Evolutionary conservation across 2,888 invertebrate genomes (phyloP).

Genomic region (Chrysotoxum bicinctum): DNA sequence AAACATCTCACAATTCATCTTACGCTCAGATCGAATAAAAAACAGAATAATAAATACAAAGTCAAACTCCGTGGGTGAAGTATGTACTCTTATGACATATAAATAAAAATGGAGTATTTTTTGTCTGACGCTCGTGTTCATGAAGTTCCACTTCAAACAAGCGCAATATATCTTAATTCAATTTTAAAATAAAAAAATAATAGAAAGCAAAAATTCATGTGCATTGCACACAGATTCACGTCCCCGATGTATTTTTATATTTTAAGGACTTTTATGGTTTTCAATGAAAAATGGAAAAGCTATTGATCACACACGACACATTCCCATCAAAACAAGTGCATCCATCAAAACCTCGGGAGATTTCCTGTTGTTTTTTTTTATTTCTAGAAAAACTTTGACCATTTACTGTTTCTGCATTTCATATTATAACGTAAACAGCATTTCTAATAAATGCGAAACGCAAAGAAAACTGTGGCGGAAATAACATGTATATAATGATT

Average conservation of each 20-base stretch:
- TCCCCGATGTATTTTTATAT: neutral
- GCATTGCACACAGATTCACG: neutral
- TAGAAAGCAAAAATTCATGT: neutral
- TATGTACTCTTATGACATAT: neutral
- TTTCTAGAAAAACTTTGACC: neutral
- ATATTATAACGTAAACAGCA: neutral
- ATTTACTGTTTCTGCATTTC: neutral
- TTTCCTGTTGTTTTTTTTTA: neutral
- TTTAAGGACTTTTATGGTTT: neutral
- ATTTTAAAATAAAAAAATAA: neutral
- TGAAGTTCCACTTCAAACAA: conserved; percentile 21
- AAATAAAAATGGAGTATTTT: neutral
- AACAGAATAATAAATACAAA: neutral
- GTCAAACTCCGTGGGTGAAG: neutral
- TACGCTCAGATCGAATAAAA: neutral
- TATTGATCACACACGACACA: conserved; percentile 36
- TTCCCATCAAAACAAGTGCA: conserved; percentile 65
- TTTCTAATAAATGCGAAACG: neutral
- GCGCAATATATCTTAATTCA: conserved; percentile 47
- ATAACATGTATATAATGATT: neutral
- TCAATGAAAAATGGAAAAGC: conserved; percentile 20
- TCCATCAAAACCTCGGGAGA: conserved; percentile 27
- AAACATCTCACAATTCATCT: neutral
- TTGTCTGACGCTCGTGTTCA: conserved; percentile 17
- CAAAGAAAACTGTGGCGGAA: neutral